Evolutionary conservation across 2,797 vertebrate genomes (phyloP).

Genomic region (Anomalospiza imberbis): DNA sequence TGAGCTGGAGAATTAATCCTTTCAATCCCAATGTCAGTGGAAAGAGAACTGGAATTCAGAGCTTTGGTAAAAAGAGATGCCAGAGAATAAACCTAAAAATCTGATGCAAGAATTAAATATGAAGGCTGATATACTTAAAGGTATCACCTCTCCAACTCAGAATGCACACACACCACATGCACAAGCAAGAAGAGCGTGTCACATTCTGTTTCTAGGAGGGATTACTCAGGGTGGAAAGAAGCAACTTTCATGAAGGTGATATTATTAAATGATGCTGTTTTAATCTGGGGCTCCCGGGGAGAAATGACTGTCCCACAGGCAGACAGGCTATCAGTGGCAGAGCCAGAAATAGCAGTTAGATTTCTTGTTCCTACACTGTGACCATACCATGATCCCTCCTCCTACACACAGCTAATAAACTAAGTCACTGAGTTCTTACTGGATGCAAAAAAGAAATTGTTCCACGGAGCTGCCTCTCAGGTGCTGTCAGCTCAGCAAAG

Average conservation of each 20-base stretch:
- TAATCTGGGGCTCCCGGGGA: not conserved
- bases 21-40: not conserved
- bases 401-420: not conserved
- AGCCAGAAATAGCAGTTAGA: conserved; percentile 12
- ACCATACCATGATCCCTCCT: not conserved
- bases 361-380: not conserved
- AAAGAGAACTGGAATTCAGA: conserved; percentile 28
- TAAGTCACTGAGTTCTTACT: not conserved
- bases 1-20: not conserved
- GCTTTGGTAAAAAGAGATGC: not conserved
- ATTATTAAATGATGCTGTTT: not conserved
- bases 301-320: not conserved
- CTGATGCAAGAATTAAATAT: not conserved
- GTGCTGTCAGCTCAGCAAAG: not conserved
- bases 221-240: not conserved
- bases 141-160: not conserved
- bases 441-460: not conserved
- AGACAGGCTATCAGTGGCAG: conserved; percentile 7
- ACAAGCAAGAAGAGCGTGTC: not conserved
- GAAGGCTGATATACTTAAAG: not conserved
- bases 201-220: not conserved
- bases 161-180: not conserved
- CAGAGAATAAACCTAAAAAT: not conserved
- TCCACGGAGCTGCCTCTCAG: not conserved
- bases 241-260: not conserved